Base-by-base conservation (phyloP, 2,797 vertebrate species). In the Poecilia picta region DNA sequence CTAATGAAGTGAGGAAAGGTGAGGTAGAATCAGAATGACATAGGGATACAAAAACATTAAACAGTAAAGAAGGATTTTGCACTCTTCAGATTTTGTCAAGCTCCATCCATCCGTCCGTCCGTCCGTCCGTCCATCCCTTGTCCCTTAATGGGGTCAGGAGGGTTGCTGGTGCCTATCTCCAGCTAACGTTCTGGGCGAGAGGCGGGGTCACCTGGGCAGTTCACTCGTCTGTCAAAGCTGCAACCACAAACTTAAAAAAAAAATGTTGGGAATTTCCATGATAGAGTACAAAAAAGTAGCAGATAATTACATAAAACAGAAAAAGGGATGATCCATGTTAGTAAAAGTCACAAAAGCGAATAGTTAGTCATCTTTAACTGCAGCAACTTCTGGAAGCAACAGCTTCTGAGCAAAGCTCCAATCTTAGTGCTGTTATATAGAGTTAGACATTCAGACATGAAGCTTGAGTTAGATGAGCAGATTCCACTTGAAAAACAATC, bases 401-500 rank as follows among this genome's bases (percentile, higher is more conserved):
- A n/a, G 39, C 20, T 13, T n/a, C 39, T 13, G 5, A 68, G 39
- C 8, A 41, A 18, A 39, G 64, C 31, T 33, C 31, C 16, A 18
- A 20, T 18, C 31, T 64, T 33, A 64, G 31, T 36, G 33, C 8
- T 36, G 31, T 57, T 28, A n/a, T 20, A 7, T 8, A 49, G 5
- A 39, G 15, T 12, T 11, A 39, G 18, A 66, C 8, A 23, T 66
- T 39, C 20, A 39, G 23, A 15, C 10, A 66, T 7, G 16, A 4
- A 4, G 7, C 5, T 41, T 41, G 39, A 68, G 5, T 41, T 41
- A 41, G 39, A 70, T 11, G 4, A 70, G 66, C 20, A 70, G 23
- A 43, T 11, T 43, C 66, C 53, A 81, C 51, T 51, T 41, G 85
- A 82, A 77, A 86, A 89, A 89, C 74, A 78, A 20, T 70, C 53